These are phyloP conservation scores for Aphis gossypii DNA, from an alignment of 1,140 invertebrate genomes.

Conservation along the genomic window DNA sequence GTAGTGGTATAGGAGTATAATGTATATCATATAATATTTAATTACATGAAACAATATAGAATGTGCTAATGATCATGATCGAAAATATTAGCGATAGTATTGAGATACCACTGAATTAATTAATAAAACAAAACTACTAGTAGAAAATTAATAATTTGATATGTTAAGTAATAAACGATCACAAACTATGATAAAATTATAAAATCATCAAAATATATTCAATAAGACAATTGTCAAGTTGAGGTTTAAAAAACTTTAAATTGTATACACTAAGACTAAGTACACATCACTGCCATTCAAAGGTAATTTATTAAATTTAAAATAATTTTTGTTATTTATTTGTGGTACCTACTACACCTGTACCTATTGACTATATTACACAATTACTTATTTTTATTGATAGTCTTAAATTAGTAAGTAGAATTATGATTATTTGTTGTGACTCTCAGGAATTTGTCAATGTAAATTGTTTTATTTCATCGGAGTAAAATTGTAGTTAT, in stretches of 20 bases:
- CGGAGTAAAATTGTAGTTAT: background rate
- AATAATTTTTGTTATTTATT: background rate
- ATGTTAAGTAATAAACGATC: background rate
- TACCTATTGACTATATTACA: background rate
- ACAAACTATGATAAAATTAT: background rate
- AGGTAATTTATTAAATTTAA: background rate
- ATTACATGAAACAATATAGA: background rate
- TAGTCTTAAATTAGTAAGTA: background rate
- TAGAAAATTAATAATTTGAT: background rate
- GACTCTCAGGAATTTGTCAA: background rate
- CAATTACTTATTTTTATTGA: background rate
- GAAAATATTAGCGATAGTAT: background rate
- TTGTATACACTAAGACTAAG: background rate
- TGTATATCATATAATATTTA: too few species aligned
- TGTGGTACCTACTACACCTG: background rate
- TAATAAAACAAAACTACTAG: too few species aligned
- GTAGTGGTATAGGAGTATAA: too few species aligned
- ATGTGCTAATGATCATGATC: background rate
- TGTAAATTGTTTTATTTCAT: slow-evolving; percentile 18
- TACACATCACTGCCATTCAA: background rate
- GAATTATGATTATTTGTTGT: background rate
- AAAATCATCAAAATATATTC: background rate
- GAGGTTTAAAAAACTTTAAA: background rate
- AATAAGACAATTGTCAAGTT: background rate
- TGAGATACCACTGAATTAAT: too few species aligned